Percentiles rank a stretch among this genome's conserved stretches.
Evolutionary conservation across 92 coral and sea anemone genomes (phyloP).

Genomic region (Paramuricea clavata): DNA sequence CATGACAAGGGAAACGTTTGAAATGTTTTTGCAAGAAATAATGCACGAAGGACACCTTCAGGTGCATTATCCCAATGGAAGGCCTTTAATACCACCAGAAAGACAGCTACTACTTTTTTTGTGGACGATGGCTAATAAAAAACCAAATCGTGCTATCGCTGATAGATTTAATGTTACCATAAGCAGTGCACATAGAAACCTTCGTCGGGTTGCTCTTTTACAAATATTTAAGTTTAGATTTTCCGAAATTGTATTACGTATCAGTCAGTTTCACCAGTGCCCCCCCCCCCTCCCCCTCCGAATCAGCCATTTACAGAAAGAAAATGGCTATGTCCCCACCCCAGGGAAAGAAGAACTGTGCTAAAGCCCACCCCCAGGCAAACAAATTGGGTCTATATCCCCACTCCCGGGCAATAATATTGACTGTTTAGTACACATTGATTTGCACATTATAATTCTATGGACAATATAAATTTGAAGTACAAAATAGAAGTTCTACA

Average conservation of each 20-base stretch:
- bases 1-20: slow-evolving; percentile 60
- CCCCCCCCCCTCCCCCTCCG: too few species aligned
- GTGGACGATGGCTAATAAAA: slow-evolving; percentile 68
- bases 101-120: slow-evolving; percentile 61
- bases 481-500: too few species aligned
- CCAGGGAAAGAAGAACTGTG: too few species aligned
- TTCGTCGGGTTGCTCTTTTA: slow-evolving; percentile 50
- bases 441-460: too few species aligned
- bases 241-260: slow-evolving; percentile 11
- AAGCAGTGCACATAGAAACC: slow-evolving; percentile 70
- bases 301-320: too few species aligned
- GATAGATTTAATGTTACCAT: slow-evolving; percentile 65
- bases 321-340: too few species aligned
- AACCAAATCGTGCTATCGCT: slow-evolving; percentile 67
- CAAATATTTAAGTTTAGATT: background rate
- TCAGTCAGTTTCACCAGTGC: too few species aligned
- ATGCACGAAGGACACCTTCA: slow-evolving; percentile 67
- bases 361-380: too few species aligned
- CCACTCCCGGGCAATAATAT: too few species aligned
- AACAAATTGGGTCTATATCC: too few species aligned
- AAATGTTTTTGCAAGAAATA: slow-evolving; percentile 60
- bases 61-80: slow-evolving; percentile 58
- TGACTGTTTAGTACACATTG: too few species aligned
- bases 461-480: too few species aligned
- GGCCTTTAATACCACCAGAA: slow-evolving; percentile 58